Conservation (phyloP, 2,888 invertebrate species). For the Oxyteleia sp. region DNA sequence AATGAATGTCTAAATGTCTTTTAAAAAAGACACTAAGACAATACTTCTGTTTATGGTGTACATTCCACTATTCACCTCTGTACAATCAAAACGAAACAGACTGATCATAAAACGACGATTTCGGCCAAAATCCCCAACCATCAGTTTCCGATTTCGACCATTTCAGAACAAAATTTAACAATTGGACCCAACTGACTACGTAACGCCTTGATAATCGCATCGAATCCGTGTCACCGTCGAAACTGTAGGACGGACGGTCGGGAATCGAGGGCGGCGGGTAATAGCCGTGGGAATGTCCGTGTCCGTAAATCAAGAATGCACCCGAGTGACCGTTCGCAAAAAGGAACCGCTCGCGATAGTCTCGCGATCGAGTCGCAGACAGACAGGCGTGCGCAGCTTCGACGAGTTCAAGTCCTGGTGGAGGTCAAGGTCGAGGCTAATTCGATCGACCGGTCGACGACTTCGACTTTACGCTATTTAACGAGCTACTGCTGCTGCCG, state of each 20-base stretch:
- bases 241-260: constrained; percentile 2
- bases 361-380: constrained; percentile 63
- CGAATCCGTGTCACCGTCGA: constrained; percentile 18
- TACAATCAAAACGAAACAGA: too few relatives aligned
- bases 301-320: constrained; percentile 27
- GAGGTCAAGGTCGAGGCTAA: constrained; percentile 79
- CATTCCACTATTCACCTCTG: too few relatives aligned
- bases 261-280: constrained; percentile 49
- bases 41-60: too few relatives aligned
- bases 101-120: too few relatives aligned
- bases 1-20: too few relatives aligned
- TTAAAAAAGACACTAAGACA: too few relatives aligned
- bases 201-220: constrained; percentile 21
- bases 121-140: too few relatives aligned
- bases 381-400: constrained; percentile 69
- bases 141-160: too few relatives aligned
- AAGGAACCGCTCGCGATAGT: constrained; percentile 49
- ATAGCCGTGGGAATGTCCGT: constrained; percentile 48
- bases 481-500: constrained; percentile 54
- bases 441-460: constrained; percentile 78
- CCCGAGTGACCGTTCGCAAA: constrained; percentile 6
- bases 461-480: constrained; percentile 75
- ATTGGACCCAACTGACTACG: not conserved
- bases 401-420: constrained; percentile 74
- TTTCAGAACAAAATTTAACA: not conserved